Evolutionary conservation across 2,797 vertebrate species (phyloP).

Genomic region (Linurgus olivaceus): DNA sequence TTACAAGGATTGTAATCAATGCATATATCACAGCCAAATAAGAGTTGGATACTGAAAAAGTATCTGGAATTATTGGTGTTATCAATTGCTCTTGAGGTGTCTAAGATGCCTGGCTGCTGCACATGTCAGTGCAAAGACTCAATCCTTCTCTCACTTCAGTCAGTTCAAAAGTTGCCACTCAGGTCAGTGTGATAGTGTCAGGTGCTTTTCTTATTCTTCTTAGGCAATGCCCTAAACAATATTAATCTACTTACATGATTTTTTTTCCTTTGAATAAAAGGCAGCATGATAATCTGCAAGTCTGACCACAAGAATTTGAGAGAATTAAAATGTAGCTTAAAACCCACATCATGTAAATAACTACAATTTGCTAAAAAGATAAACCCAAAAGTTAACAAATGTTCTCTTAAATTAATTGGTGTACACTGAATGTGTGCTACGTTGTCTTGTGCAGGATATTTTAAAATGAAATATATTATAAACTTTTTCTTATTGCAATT

Average conservation of each 20-base stretch:
- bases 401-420: background rate
- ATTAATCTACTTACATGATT: background rate
- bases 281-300: background rate
- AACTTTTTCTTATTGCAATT: slow-evolving; percentile 52
- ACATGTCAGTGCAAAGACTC: background rate
- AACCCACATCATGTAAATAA: background rate
- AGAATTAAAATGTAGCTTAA: slow-evolving; percentile 3
- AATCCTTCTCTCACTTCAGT: background rate
- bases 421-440: background rate
- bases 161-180: background rate
- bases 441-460: background rate
- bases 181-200: background rate
- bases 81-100: background rate
- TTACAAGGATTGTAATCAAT: background rate
- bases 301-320: background rate
- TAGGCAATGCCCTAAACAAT: background rate
- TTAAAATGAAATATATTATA: slow-evolving; percentile 20
- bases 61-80: background rate
- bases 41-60: background rate
- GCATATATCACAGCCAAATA: background rate
- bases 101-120: background rate
- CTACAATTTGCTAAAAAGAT: background rate
- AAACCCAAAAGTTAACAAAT: background rate
- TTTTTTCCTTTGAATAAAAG: background rate
- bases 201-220: background rate